Base-by-base conservation (phyloP, 2,888 invertebrate species). In the Isoperla grammatica region DNA sequence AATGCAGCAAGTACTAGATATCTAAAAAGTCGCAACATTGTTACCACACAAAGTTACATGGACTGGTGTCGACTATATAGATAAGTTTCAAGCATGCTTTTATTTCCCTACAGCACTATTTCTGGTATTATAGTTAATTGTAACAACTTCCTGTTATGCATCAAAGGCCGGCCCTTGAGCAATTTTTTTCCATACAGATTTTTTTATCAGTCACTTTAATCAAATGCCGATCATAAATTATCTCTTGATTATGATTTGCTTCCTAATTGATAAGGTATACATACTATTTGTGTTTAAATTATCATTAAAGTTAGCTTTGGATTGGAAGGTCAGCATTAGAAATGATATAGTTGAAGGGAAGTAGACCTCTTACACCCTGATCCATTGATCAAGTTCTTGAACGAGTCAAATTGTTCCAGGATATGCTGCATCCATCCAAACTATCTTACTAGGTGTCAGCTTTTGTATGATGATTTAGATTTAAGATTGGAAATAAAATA, bases 221-320 rank as follows among this genome's bases (percentile, higher is more conserved):
- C 15, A 39, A 17, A 39, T 37, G 15, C 17, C 37, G 53, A 55
- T 29, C 45, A 48, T 39, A 56, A 40, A 40, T 57, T 42, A 22
- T 56, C 42, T 57, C 40, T 60, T 49, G 29, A 43, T 55, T 45
- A 55, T 48, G 11, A 40, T 56, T 60, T 60, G 60, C 56, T 60
- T 60, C 43, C 57, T 60, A 56, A 56, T 19, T 40, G 15, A 56
- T 56, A 60, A 60, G 29, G 11, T 20, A 22, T 29, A 35, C 15
- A 23, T 15, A 15, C 29, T 50, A 50, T 50, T 35, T 50, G 49
- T 50, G 15, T 50, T 50, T 50, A 20, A 50, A 46, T 46, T 50
- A 35, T 50, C 23, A 29, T 50, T 22, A 50, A 22, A 35, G 49
- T 50, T 50, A 13, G 29, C 35, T 50, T 50, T 20, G 15, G n/a